These are phyloP conservation scores for Ditylenchus weischeri DNA, from an alignment of 2,888 invertebrate genomes.

Conservation along the genomic window DNA sequence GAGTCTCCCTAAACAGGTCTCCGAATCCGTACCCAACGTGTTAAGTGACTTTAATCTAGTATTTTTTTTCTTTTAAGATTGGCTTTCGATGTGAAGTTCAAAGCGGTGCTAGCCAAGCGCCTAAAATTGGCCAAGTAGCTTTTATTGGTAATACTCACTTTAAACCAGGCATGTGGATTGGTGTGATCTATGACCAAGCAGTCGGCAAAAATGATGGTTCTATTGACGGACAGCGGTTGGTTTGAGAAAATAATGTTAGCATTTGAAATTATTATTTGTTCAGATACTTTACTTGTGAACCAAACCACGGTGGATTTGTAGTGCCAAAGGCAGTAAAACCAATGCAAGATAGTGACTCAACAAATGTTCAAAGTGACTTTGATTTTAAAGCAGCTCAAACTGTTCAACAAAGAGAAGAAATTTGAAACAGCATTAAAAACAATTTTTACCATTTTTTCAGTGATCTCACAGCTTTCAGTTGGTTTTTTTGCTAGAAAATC, in stretches of 20 bases:
- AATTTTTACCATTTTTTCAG: too few relatives aligned
- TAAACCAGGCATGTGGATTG: slow-evolving; percentile 86
- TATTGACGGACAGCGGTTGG: slow-evolving; percentile 76
- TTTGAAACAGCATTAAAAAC: too few relatives aligned
- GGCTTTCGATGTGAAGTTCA: slow-evolving; percentile 39
- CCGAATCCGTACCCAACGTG: too few relatives aligned
- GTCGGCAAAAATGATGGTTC: slow-evolving; percentile 93
- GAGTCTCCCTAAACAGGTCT: too few relatives aligned
- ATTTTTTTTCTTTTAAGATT: slow-evolving; percentile 17
- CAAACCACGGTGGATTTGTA: slow-evolving; percentile 25
- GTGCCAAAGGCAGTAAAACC: slow-evolving; percentile 13
- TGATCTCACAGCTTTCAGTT: too few relatives aligned
- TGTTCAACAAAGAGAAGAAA: too few relatives aligned
- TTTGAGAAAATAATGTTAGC: too few relatives aligned
- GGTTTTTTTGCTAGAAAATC: too few relatives aligned
- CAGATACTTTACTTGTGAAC: slow-evolving; percentile 22
- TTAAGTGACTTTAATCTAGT: too few relatives aligned
- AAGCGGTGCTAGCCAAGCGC: slow-evolving; percentile 20
- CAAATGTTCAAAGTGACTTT: too few relatives aligned
- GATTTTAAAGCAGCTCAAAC: too few relatives aligned
- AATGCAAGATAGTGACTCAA: neutral
- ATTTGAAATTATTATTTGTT: neutral
- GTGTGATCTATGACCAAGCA: slow-evolving; percentile 87
- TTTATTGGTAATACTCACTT: slow-evolving; percentile 47
- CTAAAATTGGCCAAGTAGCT: slow-evolving; percentile 39